A percentile compares a stretch with the other conserved stretches of the same genome.
These are phyloP conservation scores for Astyanax mexicanus DNA, from an alignment of 2,797 vertebrate genomes.

Conservation along the genomic window DNA sequence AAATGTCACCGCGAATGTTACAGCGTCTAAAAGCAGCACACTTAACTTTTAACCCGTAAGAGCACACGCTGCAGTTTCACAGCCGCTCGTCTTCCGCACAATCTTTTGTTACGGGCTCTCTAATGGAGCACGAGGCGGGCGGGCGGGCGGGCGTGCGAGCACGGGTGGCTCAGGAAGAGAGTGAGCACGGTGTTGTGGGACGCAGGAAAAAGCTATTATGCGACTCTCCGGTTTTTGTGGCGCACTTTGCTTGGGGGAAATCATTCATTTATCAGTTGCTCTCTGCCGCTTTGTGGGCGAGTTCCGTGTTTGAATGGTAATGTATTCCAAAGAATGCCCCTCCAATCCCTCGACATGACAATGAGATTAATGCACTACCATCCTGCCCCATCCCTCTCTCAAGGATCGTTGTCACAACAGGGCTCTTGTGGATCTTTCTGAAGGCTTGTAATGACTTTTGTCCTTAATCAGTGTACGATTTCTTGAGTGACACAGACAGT, in stretches of 20 bases:
- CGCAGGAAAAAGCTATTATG: slow-evolving; percentile 63
- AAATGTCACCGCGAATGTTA: slow-evolving; percentile 47
- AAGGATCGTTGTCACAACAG: slow-evolving; percentile 63
- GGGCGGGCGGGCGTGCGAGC: slow-evolving; percentile 26
- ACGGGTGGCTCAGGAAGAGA: slow-evolving; percentile 38
- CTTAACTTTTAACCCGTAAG: slow-evolving; percentile 64
- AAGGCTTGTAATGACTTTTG: slow-evolving; percentile 68
- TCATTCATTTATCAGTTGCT: slow-evolving; percentile 67
- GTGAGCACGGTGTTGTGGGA: slow-evolving; percentile 44
- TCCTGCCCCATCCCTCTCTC: slow-evolving; percentile 55
- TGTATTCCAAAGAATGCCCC: slow-evolving; percentile 55
- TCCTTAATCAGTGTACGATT: slow-evolving; percentile 64
- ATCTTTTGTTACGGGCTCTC: slow-evolving; percentile 63
- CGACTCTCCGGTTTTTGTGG: slow-evolving; percentile 54
- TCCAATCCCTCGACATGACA: slow-evolving; percentile 58
- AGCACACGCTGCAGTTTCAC: slow-evolving; percentile 36
- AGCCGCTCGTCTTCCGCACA: slow-evolving; percentile 54
- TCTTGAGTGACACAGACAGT: slow-evolving; percentile 72
- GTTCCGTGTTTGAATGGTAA: slow-evolving; percentile 58
- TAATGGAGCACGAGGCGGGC: slow-evolving; percentile 52
- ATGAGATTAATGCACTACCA: slow-evolving; percentile 62
- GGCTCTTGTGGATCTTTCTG: slow-evolving; percentile 55
- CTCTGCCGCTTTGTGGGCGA: slow-evolving; percentile 51
- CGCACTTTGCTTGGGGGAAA: slow-evolving; percentile 63
- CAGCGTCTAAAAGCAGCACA: slow-evolving; percentile 56